These are phyloP conservation scores for Mylabris sibirica DNA, from an alignment of 2,888 invertebrate species.

Conservation along the genomic window DNA sequence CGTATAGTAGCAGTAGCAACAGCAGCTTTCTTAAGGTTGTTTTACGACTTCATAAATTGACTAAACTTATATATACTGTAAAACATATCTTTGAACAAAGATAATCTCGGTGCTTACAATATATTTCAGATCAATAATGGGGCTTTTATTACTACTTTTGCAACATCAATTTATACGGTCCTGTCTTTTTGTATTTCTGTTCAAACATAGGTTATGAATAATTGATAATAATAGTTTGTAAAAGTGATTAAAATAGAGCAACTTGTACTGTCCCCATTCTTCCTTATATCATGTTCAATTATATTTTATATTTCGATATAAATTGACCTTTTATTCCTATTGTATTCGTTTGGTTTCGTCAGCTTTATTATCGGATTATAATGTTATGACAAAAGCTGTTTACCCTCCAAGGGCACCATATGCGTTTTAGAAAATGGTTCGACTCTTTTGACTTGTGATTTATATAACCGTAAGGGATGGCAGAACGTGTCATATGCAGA, in stretches of 20 bases:
- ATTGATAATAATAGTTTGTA: too few relatives aligned
- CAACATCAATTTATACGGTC: not conserved
- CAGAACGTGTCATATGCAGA: constrained; percentile 32
- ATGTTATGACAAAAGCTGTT: constrained; percentile 32
- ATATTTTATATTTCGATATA: not conserved
- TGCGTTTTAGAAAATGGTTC: constrained; percentile 31
- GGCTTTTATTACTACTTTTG: not conserved
- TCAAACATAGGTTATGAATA: too few relatives aligned
- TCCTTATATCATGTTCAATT: not conserved
- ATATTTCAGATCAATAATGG: not conserved
- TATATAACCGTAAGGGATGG: constrained; percentile 26
- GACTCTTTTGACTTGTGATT: constrained; percentile 33
- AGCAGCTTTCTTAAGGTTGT: not conserved
- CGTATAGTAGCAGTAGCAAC: not conserved
- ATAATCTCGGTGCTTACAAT: constrained; percentile 3
- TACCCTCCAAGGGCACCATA: constrained; percentile 34
- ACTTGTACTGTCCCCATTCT: too few relatives aligned
- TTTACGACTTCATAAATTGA: constrained; percentile 12
- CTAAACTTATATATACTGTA: constrained; percentile 7
- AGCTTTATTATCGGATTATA: constrained; percentile 28
- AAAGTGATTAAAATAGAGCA: too few relatives aligned
- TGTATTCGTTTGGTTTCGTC: not conserved
- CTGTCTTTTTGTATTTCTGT: too few relatives aligned
- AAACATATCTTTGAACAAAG: constrained; percentile 4
- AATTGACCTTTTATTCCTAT: not conserved